phyloP scores from a whole-genome alignment of 2,797 vertebrate genomes.

The Gallinago stenura region DNA sequence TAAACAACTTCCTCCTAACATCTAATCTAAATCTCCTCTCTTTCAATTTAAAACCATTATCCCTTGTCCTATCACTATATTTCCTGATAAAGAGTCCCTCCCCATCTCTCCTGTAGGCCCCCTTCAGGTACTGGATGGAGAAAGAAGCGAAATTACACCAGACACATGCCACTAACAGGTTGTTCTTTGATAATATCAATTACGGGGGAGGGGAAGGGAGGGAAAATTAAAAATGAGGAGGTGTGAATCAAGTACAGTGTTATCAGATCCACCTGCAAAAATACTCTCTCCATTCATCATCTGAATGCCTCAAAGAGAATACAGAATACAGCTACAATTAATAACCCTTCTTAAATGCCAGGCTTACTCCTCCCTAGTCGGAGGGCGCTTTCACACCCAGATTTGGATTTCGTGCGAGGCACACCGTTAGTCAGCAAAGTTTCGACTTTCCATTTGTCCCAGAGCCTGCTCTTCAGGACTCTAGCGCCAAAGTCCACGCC shows the following conservation, averaged over 20 bases:
- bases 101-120: no score
- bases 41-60: no score
- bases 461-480: background rate
- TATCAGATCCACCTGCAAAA: background rate
- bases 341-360: background rate
- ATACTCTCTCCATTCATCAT: rapidly evolving
- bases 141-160: background rate
- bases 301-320: background rate
- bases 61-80: no score
- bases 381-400: background rate
- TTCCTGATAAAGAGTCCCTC: no score
- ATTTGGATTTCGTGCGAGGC: background rate
- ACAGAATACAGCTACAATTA: background rate
- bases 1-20: no score
- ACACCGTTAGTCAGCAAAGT: background rate
- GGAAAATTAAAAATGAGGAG: background rate
- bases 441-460: background rate
- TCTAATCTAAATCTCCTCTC: no score
- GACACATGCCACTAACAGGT: background rate
- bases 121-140: no score
- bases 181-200: background rate
- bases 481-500: background rate
- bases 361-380: background rate
- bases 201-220: background rate
- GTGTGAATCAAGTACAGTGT: background rate